Evolutionary conservation across 2,113 vertebrate genomes (phyloP).

Genomic region (Nycticryphes semicollaris): DNA sequence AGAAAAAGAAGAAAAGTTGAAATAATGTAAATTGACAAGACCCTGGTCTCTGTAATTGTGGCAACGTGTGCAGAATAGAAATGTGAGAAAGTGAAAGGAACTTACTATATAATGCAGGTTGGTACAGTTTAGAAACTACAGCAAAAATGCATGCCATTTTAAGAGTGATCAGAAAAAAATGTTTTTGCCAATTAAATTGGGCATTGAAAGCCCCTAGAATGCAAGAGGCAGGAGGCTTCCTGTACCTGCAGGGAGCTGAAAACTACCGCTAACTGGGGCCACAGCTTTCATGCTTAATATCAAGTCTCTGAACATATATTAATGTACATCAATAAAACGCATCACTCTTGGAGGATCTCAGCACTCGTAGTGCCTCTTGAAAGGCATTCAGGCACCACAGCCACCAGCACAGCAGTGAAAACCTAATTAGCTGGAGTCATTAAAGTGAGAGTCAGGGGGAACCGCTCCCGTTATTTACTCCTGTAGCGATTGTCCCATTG

Average conservation of each 20-base stretch:
- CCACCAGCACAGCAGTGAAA: not conserved
- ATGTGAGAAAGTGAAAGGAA: not conserved
- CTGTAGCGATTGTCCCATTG: not conserved
- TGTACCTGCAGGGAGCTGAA: not conserved
- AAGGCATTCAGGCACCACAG: not conserved
- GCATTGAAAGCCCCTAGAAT: not conserved
- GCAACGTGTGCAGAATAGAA: not conserved
- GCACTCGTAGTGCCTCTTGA: not conserved
- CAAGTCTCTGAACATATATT: not conserved
- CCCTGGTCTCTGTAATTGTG: not conserved
- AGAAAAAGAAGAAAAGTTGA: not conserved
- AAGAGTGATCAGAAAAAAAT: not conserved
- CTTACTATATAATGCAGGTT: not conserved
- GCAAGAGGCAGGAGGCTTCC: not conserved
- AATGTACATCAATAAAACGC: not conserved
- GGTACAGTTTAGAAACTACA: not conserved
- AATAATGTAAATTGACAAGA: not conserved
- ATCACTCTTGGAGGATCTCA: not conserved
- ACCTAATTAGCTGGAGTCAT: not conserved
- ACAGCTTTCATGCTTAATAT: not conserved
- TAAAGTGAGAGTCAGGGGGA: not conserved
- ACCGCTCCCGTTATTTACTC: not conserved
- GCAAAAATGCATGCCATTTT: not conserved
- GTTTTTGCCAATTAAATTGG: not conserved
- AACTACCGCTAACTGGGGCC: not conserved